A percentile compares a stretch with the other conserved stretches of the same genome.
These are phyloP conservation scores for Drosophila limbata DNA, from an alignment of 2,888 invertebrate species.

Conservation along the genomic window DNA sequence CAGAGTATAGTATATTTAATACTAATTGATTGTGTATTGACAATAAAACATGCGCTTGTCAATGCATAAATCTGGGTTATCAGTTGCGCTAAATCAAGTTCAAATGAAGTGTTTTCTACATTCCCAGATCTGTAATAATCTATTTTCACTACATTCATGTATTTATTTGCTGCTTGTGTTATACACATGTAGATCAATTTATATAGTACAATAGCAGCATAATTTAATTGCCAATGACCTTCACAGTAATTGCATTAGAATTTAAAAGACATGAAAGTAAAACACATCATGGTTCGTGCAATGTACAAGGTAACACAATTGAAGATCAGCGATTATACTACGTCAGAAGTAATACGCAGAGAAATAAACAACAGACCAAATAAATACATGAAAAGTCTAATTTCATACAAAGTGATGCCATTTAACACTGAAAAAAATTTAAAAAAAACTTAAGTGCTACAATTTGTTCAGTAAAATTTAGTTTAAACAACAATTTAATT, in stretches of 20 bases:
- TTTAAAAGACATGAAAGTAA: conserved; percentile 10
- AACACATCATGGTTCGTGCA: background rate
- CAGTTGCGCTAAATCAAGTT: conserved; percentile 6
- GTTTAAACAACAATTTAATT: background rate
- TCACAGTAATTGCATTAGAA: conserved; percentile 40
- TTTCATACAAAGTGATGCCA: no score
- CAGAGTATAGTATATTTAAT: background rate
- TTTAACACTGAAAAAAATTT: background rate
- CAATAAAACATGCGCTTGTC: background rate
- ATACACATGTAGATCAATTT: conserved; percentile 2
- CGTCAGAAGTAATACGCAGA: background rate
- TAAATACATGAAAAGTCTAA: background rate
- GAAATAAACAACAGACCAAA: no score
- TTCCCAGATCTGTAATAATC: background rate
- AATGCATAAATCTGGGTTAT: conserved; percentile 8
- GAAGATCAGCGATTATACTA: background rate
- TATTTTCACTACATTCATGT: background rate
- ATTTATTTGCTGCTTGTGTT: background rate
- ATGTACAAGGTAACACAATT: background rate
- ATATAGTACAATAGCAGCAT: conserved; percentile 9
- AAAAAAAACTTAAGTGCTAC: background rate
- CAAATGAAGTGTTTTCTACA: background rate
- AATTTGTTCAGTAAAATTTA: background rate
- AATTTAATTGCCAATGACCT: conserved; percentile 51
- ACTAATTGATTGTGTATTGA: background rate